Evolutionary conservation across 2,888 invertebrate genomes (phyloP), one percentile per base, ranked within the genome.

Genomic region (Girardia tigrina): DNA sequence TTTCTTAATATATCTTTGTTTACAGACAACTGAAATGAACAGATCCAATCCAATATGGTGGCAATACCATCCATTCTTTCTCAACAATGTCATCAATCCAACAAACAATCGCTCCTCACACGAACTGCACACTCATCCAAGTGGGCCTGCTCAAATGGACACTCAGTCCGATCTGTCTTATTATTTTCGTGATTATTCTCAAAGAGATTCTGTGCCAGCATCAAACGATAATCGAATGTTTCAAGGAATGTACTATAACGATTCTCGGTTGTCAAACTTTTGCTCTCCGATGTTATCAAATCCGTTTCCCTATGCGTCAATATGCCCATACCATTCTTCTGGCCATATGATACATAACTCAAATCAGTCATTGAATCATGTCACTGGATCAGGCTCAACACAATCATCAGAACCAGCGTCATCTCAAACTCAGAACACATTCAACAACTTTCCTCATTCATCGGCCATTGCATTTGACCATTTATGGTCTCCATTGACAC

Each of bases 211-310:
- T 20, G 6, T 56, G 4, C 4, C 56, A 56, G 8, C 36, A 16
- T 56, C 56, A 56, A 56, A 56, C 23, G 56, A 56, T 4, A 56
- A 4, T 56, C 56, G 56, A 8, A n/a, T 56, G 4, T 56, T 56
- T 56, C 56, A n/a, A 56, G 56, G 20, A 56, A 56, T 56, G n/a
- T 56, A 56, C n/a, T 23, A 56, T 20, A 56, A 56, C n/a, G 56
- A 56, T 56, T 23, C 56, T 56, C 56, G 56, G 4, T 2, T 56
- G 6, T 36, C 36, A 36, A 36, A 36, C 16, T 36, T 12, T 36
- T 56, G 56, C n/a, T 4, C 56, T 56, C 56, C 56, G 23, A 56
- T 56, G 4, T n/a, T 56, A n/a, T 56, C 56, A 8, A 56, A 56
- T 16, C 56, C 56, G n/a, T 56, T 56, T 56, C n/a, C 56, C 4